Evolutionary conservation across 2,888 invertebrate species (phyloP), one percentile per base, ranked within the genome.

Genomic region (Notodonta ziczac): DNA sequence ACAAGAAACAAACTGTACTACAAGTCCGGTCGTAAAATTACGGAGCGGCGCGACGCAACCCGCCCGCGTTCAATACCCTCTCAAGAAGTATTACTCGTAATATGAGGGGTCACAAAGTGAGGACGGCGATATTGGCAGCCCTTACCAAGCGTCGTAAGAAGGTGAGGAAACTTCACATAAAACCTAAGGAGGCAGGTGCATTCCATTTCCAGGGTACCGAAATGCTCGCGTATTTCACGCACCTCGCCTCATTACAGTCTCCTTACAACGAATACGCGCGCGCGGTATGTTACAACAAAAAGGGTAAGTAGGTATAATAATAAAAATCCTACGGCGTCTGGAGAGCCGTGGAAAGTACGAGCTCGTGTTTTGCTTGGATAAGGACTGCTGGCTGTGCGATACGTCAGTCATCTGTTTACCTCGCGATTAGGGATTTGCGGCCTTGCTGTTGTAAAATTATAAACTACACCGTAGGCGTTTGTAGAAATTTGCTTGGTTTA

Each of bases 101-200:
- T 93, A 93, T 90, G 91, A 91, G 89, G 91, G 92, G 91, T 92
- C 92, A 91, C 92, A 90, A 91, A 91, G 91, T 91, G 89, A 87
- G 90, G 90, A 88, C 85, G 87, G 85, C 87, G 85, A 90, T 92
- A 92, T 93, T 90, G 91, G 89, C 87, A 85, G 88, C 88, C 91
- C 90, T 90, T 86, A 84, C 88, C 84, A 81, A 80, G 86, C 83
- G 79, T 83, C 84, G 86, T 88, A 84, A 87, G 91, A 88, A 92
- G 92, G 92, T 92, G 91, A 90, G 90, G 88, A 88, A 91, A 92
- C 85, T 90, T 89, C 90, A 86, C 93, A 91, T 93, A 93, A 93
- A 93, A 91, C 91, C 85, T 91, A 89, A 91, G 90, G 92, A 92
- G 90, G 89, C 93, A 93, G 92, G 92, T 93, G 91, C 91, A 91